Conservation (phyloP, 1,140 invertebrate species). For the Zophobas atratus region DNA sequence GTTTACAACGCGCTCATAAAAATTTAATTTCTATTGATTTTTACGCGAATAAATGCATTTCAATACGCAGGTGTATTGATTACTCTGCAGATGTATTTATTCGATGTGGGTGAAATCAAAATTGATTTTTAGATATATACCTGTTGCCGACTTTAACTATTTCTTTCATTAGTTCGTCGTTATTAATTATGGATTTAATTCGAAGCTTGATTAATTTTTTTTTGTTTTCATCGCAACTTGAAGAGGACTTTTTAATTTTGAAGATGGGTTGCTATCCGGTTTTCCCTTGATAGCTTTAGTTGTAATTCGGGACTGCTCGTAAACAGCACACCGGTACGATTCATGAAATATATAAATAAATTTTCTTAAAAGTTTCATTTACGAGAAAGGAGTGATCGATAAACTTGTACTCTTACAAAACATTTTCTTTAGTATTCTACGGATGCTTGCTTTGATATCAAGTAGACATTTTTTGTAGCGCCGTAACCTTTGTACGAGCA, state of each 20-base stretch:
- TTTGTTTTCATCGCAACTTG: neutral
- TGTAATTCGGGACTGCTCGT: constrained; percentile 10
- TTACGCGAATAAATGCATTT: neutral
- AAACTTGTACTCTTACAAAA: no score
- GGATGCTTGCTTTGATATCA: no score
- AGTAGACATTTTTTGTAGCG: no score
- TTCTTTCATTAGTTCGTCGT: neutral
- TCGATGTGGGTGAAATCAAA: neutral
- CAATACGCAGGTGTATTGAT: neutral
- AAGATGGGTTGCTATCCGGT: constrained; percentile 20
- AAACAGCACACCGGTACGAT: constrained; percentile 18
- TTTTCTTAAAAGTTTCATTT: constrained; percentile 1
- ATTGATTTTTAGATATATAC: no score
- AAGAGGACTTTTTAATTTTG: constrained; percentile 14
- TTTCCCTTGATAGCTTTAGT: neutral
- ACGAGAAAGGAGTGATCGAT: neutral
- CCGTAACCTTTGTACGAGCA: no score
- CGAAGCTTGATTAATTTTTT: no score
- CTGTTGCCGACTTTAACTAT: constrained; percentile 2
- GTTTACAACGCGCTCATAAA: neutral
- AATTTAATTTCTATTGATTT: neutral
- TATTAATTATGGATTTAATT: neutral
- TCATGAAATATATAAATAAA: neutral
- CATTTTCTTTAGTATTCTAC: no score
- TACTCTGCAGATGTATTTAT: neutral